Percentiles rank a stretch among this genome's conserved stretches.
phyloP scores from a whole-genome alignment of 1,140 invertebrate species.

The Neodiprion virginianus region DNA sequence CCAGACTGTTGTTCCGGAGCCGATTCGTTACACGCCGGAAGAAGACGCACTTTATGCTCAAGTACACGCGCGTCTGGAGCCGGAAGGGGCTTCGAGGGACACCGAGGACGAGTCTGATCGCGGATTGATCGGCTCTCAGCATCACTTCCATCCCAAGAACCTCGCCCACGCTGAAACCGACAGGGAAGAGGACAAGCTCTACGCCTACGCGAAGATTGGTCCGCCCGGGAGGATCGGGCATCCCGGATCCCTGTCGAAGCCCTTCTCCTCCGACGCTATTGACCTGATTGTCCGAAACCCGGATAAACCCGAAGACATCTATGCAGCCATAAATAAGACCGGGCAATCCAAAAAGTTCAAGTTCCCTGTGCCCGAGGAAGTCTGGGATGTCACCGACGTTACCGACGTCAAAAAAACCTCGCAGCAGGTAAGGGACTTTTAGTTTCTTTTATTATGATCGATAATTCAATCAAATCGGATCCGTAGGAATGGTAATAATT shows the following conservation, averaged over 20 bases:
- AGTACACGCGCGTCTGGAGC: conserved; percentile 53
- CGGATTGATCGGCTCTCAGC: conserved; percentile 12
- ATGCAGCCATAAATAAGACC: conserved; percentile 56
- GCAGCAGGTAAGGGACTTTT: conserved; percentile 34
- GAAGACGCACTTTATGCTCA: conserved; percentile 56
- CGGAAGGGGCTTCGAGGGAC: conserved; percentile 55
- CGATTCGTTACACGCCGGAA: conserved; percentile 38
- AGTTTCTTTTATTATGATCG: too few relatives aligned
- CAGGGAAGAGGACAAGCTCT: conserved; percentile 39
- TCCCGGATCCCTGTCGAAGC: conserved; percentile 50
- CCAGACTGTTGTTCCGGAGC: conserved; percentile 32
- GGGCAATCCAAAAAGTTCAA: conserved; percentile 43
- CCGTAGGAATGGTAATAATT: neutral
- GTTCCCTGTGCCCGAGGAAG: conserved; percentile 48
- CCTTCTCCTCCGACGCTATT: conserved; percentile 40
- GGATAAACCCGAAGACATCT: conserved; percentile 54
- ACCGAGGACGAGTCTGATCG: conserved; percentile 54
- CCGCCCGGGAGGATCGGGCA: conserved; percentile 39
- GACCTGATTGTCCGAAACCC: conserved; percentile 37
- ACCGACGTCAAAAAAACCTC: conserved; percentile 48
- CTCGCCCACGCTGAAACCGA: neutral
- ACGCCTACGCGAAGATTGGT: conserved; percentile 43
- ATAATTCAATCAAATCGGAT: too few relatives aligned
- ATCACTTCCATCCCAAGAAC: conserved; percentile 15
- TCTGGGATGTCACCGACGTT: conserved; percentile 52